Conservation (phyloP, 2,113 vertebrate species). For the Cyprinodon variegatus region DNA sequence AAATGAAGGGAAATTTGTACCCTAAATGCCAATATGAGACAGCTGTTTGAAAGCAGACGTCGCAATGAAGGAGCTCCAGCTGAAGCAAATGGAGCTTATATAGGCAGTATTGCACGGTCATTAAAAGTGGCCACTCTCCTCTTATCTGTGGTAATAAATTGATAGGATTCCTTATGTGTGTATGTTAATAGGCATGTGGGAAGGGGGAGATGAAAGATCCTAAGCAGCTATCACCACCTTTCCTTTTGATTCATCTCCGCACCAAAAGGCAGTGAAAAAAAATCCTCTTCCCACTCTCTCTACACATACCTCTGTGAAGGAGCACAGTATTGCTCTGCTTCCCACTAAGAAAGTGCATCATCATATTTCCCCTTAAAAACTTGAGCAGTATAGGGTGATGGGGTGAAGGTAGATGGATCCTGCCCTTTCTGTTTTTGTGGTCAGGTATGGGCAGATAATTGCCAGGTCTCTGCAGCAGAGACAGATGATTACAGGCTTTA, state of each 20-base stretch:
- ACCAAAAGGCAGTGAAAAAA: conserved; percentile 17
- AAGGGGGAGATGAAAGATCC: conserved; percentile 37
- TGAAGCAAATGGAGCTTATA: conserved; percentile 59
- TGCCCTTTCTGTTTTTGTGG: conserved; percentile 70
- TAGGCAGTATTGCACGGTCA: conserved; percentile 31
- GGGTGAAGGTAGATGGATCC: conserved; percentile 73
- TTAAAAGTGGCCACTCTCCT: conserved; percentile 59
- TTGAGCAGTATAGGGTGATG: conserved; percentile 32
- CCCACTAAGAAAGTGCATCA: conserved; percentile 35
- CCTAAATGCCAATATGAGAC: conserved; percentile 66
- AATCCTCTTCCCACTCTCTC: neutral
- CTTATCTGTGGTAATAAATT: conserved; percentile 57
- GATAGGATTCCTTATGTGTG: conserved; percentile 23
- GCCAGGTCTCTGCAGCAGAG: conserved; percentile 79
- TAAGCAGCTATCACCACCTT: conserved; percentile 21
- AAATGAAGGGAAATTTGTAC: conserved; percentile 72
- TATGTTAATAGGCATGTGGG: conserved; percentile 20
- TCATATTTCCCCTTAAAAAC: conserved; percentile 48
- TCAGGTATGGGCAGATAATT: conserved; percentile 83
- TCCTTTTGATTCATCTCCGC: conserved; percentile 28
- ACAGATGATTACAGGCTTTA: conserved; percentile 83
- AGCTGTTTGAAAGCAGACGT: conserved; percentile 63
- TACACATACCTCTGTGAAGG: neutral
- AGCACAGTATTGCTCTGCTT: conserved; percentile 29
- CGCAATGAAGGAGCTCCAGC: conserved; percentile 53